Percentiles rank a stretch among this genome's conserved stretches.
phyloP scores from a whole-genome alignment of 2,797 vertebrate species.

The Lithobates pipiens region DNA sequence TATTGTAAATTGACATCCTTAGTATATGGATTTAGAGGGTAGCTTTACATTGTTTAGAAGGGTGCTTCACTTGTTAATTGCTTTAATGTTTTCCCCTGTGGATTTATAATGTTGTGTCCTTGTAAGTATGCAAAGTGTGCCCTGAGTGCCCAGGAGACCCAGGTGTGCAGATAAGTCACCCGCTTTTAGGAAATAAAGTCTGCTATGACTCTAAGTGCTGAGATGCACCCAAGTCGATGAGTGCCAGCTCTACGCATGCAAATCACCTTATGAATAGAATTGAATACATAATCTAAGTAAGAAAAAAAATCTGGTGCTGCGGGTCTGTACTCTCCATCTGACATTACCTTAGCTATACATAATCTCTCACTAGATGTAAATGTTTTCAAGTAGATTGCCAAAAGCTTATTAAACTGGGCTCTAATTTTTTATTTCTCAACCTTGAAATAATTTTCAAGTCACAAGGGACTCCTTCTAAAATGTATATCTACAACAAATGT shows the following conservation, averaged over 20 bases:
- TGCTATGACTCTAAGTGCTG: slow-evolving; percentile 45
- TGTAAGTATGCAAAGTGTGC: slow-evolving; percentile 40
- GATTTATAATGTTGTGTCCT: slow-evolving; percentile 42
- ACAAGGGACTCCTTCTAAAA: too few species aligned
- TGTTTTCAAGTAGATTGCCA: not conserved
- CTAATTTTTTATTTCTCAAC: too few species aligned
- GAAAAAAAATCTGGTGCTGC: not conserved
- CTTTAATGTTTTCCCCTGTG: slow-evolving; percentile 23
- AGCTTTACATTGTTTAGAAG: not conserved
- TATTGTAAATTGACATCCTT: not conserved
- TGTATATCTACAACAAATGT: too few species aligned
- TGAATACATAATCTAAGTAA: not conserved
- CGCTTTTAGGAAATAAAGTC: slow-evolving; percentile 29
- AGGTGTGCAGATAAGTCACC: slow-evolving; percentile 27
- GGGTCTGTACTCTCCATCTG: not conserved
- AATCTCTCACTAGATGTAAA: not conserved
- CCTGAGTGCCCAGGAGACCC: slow-evolving; percentile 46
- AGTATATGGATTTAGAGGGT: not conserved
- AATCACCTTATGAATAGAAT: not conserved
- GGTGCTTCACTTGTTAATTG: slow-evolving; percentile 44
- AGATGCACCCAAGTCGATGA: slow-evolving; percentile 26
- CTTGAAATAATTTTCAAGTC: too few species aligned
- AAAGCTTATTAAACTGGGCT: not conserved
- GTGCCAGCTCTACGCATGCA: slow-evolving; percentile 22
- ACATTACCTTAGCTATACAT: not conserved